Evolutionary conservation across 2,888 invertebrate species (phyloP), one percentile per base, ranked within the genome.

Genomic region (Liopterus haemorrhoidalis): DNA sequence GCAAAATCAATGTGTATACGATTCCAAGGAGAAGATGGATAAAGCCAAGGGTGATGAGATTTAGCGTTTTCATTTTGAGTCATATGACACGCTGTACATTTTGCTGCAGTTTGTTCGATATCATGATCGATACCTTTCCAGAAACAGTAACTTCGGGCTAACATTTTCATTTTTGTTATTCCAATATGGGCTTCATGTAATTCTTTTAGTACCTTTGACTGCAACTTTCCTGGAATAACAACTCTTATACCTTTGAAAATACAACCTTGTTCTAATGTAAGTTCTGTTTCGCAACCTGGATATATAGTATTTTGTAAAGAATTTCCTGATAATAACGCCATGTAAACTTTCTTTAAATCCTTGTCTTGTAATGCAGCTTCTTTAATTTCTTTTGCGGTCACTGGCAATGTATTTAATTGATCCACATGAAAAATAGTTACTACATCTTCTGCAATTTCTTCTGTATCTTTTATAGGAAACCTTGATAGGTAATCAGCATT

Each of bases 401-500:
- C 33, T 12, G 31, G 31, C 18, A 31, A 31, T 12, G 18, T 19
- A 15, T 33, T 12, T 11, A 33, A 20, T 33, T 33, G 33, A 3
- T 33, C 20, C n/a, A 33, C 21, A n/a, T 33, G 11, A 19, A 33
- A 33, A 11, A 33, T 21, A 4, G 33, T 11, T 33, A 18, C 11
- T 9, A 33, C 33, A 33, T 16, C 18, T 22, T 22, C 8, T 18
- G 8, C 4, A 2, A 14, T 18, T 33, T 19, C 20, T 18, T 33
- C 19, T 9, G 8, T 22, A 22, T 8, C 9, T 18, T 33, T 33
- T 33, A 18, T 11, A 11, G 28, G 37, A 6, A 42, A 27, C 30
- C 52, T 43, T 20, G 53, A 53, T 48, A 56, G 51, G 39, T 50
- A 54, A 48, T 53, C 53, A n/a, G 49, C 53, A 8, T 50, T 33